These are phyloP conservation scores for Fregetta grallaria DNA, from an alignment of 2,113 vertebrate species.

Conservation along the genomic window DNA sequence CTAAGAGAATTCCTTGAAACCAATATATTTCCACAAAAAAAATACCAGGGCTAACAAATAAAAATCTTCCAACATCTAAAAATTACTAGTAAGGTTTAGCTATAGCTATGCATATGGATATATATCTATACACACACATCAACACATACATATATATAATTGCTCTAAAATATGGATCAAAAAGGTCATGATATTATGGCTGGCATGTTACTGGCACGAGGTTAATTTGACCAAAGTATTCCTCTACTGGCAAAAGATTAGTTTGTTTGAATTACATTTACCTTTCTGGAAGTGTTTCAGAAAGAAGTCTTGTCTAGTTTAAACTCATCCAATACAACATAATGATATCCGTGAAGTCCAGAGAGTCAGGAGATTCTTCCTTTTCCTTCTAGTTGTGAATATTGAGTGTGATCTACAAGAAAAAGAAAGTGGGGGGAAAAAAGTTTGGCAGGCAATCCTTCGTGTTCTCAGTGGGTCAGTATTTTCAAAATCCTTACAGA, in stretches of 20 bases:
- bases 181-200: background rate
- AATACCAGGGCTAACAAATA: background rate
- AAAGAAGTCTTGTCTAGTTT: background rate
- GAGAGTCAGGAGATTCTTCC: background rate
- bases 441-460: background rate
- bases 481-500: background rate
- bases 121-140: background rate
- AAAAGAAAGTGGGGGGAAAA: background rate
- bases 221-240: background rate
- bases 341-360: background rate
- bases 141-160: background rate
- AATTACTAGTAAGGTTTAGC: background rate
- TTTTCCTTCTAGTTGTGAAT: background rate
- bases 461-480: background rate
- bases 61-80: background rate
- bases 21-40: background rate
- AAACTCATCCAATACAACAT: conserved; percentile 15
- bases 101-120: background rate
- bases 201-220: background rate
- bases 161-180: background rate
- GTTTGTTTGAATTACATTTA: background rate
- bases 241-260: background rate
- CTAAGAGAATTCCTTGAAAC: background rate
- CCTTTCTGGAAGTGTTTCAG: background rate
- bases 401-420: background rate